These are phyloP conservation scores for Actias luna DNA, from an alignment of 2,888 invertebrate species.

Conservation along the genomic window DNA sequence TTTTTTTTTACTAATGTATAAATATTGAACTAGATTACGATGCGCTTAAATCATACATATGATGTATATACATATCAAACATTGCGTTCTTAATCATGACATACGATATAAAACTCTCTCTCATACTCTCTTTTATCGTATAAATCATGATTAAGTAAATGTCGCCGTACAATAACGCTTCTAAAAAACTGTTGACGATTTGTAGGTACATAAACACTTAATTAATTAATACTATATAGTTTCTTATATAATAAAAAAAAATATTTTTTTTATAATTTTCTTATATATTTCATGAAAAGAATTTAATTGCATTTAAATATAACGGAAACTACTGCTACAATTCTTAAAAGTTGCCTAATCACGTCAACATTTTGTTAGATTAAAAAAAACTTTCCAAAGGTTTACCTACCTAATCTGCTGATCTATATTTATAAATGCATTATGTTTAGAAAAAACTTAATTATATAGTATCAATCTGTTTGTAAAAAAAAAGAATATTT, in stretches of 20 bases:
- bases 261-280: background rate
- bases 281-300: background rate
- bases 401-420: no score
- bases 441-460: no score
- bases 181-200: background rate
- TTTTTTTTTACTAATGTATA: background rate
- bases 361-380: no score
- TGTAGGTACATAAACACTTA: background rate
- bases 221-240: background rate
- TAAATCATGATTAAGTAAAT: constrained; percentile 58
- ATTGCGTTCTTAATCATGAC: constrained; percentile 52
- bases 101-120: no score
- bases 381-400: no score
- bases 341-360: no score
- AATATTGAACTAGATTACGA: background rate
- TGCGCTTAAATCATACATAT: background rate
- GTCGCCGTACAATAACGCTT: constrained; percentile 20
- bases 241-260: background rate
- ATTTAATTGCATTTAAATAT: background rate
- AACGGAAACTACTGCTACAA: no score
- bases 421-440: no score
- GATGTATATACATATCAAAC: background rate
- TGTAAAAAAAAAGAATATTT: no score
- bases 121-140: constrained; percentile 51
- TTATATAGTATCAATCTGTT: no score